phyloP scores from a whole-genome alignment of 2,888 invertebrate species.

The Brachypterus glaber region DNA sequence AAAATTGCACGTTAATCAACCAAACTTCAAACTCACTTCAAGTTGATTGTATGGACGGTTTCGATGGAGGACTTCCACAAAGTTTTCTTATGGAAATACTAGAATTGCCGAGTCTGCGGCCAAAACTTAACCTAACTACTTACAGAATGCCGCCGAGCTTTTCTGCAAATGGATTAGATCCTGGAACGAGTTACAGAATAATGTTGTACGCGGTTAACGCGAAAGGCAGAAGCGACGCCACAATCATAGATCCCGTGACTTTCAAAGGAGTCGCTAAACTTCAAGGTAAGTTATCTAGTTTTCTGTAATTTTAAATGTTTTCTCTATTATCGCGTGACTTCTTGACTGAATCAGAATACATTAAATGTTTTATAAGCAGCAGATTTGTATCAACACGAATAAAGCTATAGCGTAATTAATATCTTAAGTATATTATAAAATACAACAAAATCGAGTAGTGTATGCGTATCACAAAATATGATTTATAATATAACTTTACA shows the following conservation, averaged over 20 bases:
- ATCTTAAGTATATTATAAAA: too few species aligned
- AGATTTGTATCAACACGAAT: too few species aligned
- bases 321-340: too few species aligned
- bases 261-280: constrained; percentile 79
- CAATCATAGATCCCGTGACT: constrained; percentile 73
- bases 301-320: too few species aligned
- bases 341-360: too few species aligned
- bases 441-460: too few species aligned
- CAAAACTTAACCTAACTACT: constrained; percentile 51
- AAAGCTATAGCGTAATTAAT: too few species aligned
- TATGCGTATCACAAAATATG: too few species aligned
- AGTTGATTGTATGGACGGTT: constrained; percentile 80
- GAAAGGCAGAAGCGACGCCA: constrained; percentile 77
- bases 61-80: constrained; percentile 81
- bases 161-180: constrained; percentile 58
- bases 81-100: constrained; percentile 74
- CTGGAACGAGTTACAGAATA: constrained; percentile 69
- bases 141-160: constrained; percentile 56
- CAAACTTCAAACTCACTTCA: constrained; percentile 75
- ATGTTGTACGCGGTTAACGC: constrained; percentile 79
- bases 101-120: constrained; percentile 56
- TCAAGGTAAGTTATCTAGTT: constrained; percentile 72
- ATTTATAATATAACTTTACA: too few species aligned
- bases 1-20: constrained; percentile 82
- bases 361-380: too few species aligned